Conservation (phyloP, 2,113 vertebrate species). For the Dromiciops gliroides region DNA sequence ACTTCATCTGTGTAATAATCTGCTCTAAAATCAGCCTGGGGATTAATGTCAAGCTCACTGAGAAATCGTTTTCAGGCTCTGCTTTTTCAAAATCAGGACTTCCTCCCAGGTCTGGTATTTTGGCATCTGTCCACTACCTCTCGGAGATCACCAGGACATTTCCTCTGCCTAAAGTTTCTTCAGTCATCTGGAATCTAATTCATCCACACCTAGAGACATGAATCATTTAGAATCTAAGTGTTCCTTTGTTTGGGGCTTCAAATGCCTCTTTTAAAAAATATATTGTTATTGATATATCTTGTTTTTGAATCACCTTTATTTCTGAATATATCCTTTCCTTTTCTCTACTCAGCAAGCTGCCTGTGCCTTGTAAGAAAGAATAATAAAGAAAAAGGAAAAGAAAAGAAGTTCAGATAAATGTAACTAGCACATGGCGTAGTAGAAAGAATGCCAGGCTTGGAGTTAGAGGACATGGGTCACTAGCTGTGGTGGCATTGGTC, state of each 20-base stretch:
- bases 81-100: background rate
- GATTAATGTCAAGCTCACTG: background rate
- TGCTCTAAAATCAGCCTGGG: background rate
- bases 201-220: background rate
- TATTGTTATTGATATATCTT: background rate
- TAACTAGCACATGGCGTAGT: background rate
- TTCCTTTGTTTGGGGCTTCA: background rate
- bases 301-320: background rate
- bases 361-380: background rate
- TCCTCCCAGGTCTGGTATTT: background rate
- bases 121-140: background rate
- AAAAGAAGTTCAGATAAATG: background rate
- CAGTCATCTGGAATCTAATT: background rate
- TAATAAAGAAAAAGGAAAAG: background rate
- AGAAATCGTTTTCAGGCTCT: background rate
- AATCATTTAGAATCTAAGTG: background rate
- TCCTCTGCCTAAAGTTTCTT: background rate
- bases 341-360: background rate
- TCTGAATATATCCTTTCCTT: background rate
- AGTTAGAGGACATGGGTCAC: background rate
- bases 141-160: background rate
- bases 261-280: background rate
- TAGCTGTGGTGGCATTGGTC: no score
- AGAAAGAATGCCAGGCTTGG: background rate
- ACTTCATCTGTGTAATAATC: background rate